Base-by-base conservation (phyloP, 2,888 invertebrate genomes). In the Ormia ochracea region DNA sequence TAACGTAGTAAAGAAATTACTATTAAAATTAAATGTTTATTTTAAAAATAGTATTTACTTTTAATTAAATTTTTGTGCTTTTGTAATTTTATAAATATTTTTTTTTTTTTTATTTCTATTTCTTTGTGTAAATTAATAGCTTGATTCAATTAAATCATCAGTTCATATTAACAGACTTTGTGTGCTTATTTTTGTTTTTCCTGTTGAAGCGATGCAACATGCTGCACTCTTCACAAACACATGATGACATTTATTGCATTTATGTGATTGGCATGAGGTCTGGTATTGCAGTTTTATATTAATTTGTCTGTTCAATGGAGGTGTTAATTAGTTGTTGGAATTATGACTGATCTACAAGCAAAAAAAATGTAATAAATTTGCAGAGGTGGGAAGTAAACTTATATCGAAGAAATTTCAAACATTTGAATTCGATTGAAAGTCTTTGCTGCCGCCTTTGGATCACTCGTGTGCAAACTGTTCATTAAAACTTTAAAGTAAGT, bases 321-420 rank as follows among this genome's bases (percentile, higher is more conserved):
- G 69, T 77, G 76, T 63, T 77, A 70, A 77, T 70, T 63, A 63
- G 21, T 54, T 76, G 54, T 31, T 31, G 45, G 28, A 61, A 26
- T 61, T 41, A 58, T 63, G 36, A 52, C 36, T 26, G 56, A 63
- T 61, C 21, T 63, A 23, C 26, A 61, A 17, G 12, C 19, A 2
- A 10, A 10, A 4, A 14, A 36, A 14, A 58, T 45, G 21, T 9
- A 23, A 23, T 45, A 2, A 45, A 56, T 19, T 19, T 38, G 12
- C 1, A n/a, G 14, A 36, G n/a, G 21, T 14, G 38, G 41, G 58
- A 58, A 45, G 36, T 41, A 23, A 41, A 14, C 31, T 17, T 21
- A 10, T 26, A 65, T 7, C 6, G 17, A 28, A 50, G 31, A 1
- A 43, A 31, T 17, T n/a, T 1, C 5, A 6, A 7, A 14, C 7